Percentiles rank a stretch among this genome's conserved stretches.
phyloP scores from a whole-genome alignment of 2,113 vertebrate species.

The Podilymbus podiceps region DNA sequence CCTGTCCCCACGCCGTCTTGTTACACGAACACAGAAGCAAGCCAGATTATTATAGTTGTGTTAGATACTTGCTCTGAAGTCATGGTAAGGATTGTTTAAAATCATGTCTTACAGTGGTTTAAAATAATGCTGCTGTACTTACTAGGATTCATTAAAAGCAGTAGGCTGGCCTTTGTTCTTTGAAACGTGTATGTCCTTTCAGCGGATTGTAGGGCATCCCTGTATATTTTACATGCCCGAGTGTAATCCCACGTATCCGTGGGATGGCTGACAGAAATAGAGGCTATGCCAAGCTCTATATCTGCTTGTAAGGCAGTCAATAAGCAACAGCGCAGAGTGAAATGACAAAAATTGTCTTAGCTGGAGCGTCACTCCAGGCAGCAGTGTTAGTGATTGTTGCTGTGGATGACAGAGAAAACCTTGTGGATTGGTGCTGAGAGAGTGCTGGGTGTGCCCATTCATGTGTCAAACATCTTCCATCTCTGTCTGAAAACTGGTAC shows the following conservation, averaged over 20 bases:
- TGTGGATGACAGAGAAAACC: neutral
- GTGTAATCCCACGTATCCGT: neutral
- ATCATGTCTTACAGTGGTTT: neutral
- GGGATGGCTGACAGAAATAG: neutral
- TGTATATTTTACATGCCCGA: rapidly evolving
- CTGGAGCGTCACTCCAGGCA: neutral
- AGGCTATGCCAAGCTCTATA: neutral
- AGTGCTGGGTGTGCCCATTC: conserved; percentile 22
- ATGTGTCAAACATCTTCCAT: conserved; percentile 63
- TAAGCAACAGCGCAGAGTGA: neutral
- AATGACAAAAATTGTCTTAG: neutral
- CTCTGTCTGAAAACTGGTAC: conserved; percentile 12
- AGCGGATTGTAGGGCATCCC: neutral
- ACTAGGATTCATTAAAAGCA: neutral
- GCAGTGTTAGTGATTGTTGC: neutral
- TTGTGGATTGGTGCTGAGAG: neutral
- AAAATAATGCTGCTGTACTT: neutral
- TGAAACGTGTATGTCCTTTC: neutral
- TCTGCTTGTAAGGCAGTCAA: neutral
- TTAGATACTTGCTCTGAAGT: neutral
- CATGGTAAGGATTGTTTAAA: neutral
- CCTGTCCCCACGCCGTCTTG: neutral
- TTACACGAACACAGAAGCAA: neutral
- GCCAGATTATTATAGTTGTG: neutral
- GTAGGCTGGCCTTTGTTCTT: neutral